Conservation (phyloP, 2,888 invertebrate genomes). For the Drosophila peninsularis region DNA sequence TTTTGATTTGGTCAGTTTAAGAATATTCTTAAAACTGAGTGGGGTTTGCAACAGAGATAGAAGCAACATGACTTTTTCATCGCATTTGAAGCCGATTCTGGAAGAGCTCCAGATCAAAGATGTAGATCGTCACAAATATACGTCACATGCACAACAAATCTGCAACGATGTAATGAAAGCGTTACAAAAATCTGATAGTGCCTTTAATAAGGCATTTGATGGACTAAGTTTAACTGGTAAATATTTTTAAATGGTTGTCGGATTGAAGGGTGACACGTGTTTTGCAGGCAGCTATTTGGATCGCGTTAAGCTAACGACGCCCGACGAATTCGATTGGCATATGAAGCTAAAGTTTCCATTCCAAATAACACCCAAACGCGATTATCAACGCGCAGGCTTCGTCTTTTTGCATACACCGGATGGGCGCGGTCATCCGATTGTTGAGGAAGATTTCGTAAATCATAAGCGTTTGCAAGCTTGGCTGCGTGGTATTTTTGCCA, state of each 20-base stretch:
- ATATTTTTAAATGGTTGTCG: not conserved
- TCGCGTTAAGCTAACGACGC: conserved; percentile 26
- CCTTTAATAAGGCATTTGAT: not conserved
- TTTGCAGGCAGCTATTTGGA: conserved; percentile 44
- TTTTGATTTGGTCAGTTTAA: not conserved
- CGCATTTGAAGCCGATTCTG: conserved; percentile 4
- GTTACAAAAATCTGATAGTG: not conserved
- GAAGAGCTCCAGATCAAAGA: conserved; percentile 2
- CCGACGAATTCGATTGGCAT: conserved; percentile 50
- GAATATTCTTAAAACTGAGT: not conserved
- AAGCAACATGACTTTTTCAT: not conserved
- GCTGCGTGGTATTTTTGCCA: conserved; percentile 29
- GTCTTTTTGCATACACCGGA: not conserved
- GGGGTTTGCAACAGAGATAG: not conserved
- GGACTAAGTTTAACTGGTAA: conserved; percentile 22
- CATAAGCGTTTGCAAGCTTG: conserved; percentile 23
- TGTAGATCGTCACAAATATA: conserved; percentile 11
- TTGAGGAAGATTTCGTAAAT: conserved; percentile 2
- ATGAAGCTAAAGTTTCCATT: conserved; percentile 37
- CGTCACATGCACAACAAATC: not conserved
- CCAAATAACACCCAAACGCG: not conserved
- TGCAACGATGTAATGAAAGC: conserved; percentile 16
- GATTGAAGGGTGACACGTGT: not conserved
- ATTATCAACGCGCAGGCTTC: conserved; percentile 19
- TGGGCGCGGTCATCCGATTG: not conserved